Percentiles rank a stretch among this genome's conserved stretches.
These are phyloP conservation scores for Eurosta solidaginis DNA, from an alignment of 1,140 invertebrate genomes.

Conservation along the genomic window DNA sequence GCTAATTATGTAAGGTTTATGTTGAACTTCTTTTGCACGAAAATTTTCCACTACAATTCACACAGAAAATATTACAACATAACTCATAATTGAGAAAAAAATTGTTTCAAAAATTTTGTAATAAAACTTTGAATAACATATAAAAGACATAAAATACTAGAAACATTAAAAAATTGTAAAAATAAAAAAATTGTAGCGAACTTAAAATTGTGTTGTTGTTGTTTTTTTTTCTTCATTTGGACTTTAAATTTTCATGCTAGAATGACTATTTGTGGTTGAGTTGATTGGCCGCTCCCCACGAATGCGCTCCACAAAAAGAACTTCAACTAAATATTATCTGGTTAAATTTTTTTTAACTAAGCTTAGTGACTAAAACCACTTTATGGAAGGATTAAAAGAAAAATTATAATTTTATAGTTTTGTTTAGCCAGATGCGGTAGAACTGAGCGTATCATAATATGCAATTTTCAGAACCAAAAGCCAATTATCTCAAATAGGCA, in stretches of 20 bases:
- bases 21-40: neutral
- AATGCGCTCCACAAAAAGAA: neutral
- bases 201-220: neutral
- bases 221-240: neutral
- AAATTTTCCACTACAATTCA: neutral
- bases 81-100: neutral
- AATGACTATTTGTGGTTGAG: neutral
- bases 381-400: too few species aligned
- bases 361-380: too few species aligned
- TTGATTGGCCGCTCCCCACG: neutral
- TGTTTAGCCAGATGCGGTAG: too few species aligned
- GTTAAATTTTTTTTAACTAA: too few species aligned
- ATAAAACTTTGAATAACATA: neutral
- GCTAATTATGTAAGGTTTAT: neutral
- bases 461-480: too few species aligned
- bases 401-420: too few species aligned
- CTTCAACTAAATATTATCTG: too few species aligned
- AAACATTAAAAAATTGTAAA: neutral
- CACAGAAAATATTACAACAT: constrained; percentile 7
- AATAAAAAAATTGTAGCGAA: neutral
- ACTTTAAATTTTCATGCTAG: neutral
- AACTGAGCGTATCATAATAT: too few species aligned
- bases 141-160: neutral
- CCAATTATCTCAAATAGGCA: too few species aligned
- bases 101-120: constrained; percentile 14